Conservation (phyloP, 2,797 vertebrate genomes). For the Myoxocephalus aenaeus region DNA sequence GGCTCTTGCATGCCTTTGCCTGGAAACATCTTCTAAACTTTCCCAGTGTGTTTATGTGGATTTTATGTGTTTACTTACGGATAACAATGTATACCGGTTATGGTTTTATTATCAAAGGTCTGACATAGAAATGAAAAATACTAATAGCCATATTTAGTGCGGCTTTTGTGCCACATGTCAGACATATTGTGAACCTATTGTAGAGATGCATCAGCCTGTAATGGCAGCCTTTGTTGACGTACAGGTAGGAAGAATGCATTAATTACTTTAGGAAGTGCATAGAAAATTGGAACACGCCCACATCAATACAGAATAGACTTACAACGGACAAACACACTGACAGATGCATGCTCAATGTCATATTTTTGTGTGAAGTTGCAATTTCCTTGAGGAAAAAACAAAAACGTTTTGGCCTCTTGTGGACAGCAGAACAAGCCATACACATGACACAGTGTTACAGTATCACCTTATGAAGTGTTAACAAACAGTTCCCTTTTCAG, state of each 20-base stretch:
- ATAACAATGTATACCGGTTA: neutral
- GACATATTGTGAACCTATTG: neutral
- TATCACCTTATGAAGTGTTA: neutral
- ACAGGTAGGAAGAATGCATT: neutral
- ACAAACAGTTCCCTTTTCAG: neutral
- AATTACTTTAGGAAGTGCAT: neutral
- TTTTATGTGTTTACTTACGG: conserved; percentile 12
- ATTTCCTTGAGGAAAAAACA: neutral
- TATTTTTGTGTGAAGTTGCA: neutral
- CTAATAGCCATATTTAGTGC: neutral
- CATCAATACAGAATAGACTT: neutral
- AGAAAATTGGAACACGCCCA: neutral
- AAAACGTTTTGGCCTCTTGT: no score
- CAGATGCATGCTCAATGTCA: neutral
- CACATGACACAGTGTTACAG: neutral
- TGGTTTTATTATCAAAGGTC: conserved; percentile 4
- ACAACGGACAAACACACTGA: neutral
- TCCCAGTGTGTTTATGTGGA: conserved; percentile 24
- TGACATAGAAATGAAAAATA: conserved; percentile 5
- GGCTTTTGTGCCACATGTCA: neutral
- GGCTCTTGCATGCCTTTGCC: conserved; percentile 52
- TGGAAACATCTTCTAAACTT: conserved; percentile 51
- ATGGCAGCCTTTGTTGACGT: neutral
- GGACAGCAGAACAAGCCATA: neutral
- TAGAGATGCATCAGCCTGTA: neutral